Base-by-base conservation (phyloP, 2,797 vertebrate genomes). In the Discoglossus pictus region DNA sequence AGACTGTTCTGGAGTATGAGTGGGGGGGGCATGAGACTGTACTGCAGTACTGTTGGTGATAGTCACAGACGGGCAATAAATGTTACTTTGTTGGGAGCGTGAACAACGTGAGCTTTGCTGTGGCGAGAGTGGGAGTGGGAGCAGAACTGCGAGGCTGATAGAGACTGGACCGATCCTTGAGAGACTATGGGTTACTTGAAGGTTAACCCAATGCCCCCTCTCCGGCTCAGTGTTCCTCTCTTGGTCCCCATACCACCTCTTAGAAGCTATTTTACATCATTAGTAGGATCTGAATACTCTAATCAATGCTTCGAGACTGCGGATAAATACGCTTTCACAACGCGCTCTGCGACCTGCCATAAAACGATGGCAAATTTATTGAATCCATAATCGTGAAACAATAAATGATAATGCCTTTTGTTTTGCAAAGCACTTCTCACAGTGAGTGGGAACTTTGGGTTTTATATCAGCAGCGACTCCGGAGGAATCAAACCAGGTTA, bases 291-390 rank as follows among this genome's bases (percentile, higher is more conserved):
- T 83, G 84, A 85, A 85, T 83, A 76, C 77, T 73, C 80, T 78
- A 82, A 83, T 87, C 84, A 85, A 78, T 80, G 81, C 74, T 75
- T 71, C 78, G 78, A 83, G 76, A 75, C 61, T 1, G 1, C 50
- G 79, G 78, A 85, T 84, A 85, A 86, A 84, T 80, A 84, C 80
- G 75, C 68, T 76, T 80, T 77, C 77, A 80, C 73, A 68, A 72
- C 71, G 75, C 77, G 55, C 68, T 31, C 76, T 80, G 63, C 77
- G 78, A 78, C 50, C 56, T 62, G 80, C 79, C 65, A 34, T 20
- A 58, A 84, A 90, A 85, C 78, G 75, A 82, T 76, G 78, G 77
- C 73, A 80, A 83, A 84, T 86, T 85, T 84, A 84, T 83, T 82
- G 77, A 86, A 83, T 83, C 82, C 79, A 81, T 85, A 79, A 84